A percentile compares a stretch with the other conserved stretches of the same genome.
Conservation (phyloP, 2,113 vertebrate species). For the Eulemur macaco region DNA sequence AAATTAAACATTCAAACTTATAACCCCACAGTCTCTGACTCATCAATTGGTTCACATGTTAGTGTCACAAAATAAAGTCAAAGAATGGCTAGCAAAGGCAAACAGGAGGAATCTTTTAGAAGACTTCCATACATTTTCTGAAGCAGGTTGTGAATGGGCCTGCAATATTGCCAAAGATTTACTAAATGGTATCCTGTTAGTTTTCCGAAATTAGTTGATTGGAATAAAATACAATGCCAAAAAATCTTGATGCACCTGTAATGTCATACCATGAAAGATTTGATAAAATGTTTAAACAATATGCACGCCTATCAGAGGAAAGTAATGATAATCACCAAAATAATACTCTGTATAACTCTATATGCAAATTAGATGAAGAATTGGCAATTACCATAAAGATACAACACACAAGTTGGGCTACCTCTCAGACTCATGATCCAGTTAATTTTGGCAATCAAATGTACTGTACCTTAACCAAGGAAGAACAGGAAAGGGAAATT, state of each 20-base stretch:
- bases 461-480: not conserved
- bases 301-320: not conserved
- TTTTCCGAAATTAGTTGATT: not conserved
- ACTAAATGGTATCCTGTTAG: not conserved
- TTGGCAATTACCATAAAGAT: not conserved
- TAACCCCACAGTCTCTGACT: not conserved
- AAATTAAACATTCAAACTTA: not conserved
- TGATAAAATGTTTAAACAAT: not conserved
- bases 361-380: not conserved
- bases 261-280: not conserved
- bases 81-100: not conserved
- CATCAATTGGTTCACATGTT: not conserved
- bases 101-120: not conserved
- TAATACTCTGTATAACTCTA: not conserved
- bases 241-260: not conserved
- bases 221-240: not conserved
- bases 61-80: not conserved
- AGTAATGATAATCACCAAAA: not conserved
- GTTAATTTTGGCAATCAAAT: not conserved
- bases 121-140: not conserved
- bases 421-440: not conserved
- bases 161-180: not conserved
- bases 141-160: not conserved
- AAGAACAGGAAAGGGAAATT: not conserved
- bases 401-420: not conserved